Conservation (phyloP, 1,140 invertebrate genomes). For the Choristoneura fumiferana region DNA sequence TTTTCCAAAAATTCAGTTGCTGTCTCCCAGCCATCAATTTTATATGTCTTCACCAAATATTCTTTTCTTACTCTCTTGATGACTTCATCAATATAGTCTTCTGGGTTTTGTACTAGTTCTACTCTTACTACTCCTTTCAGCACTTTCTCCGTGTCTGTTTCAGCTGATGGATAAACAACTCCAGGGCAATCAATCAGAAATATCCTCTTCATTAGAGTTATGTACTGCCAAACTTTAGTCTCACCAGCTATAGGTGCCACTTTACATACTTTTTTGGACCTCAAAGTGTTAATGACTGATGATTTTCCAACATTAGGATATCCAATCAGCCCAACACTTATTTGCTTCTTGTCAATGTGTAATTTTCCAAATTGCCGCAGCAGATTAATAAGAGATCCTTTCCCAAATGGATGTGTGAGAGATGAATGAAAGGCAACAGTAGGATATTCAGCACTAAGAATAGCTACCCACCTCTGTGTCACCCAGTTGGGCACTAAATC, state of each 20-base stretch:
- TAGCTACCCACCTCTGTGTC: conserved; percentile 96
- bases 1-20: conserved; percentile 95
- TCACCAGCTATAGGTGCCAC: conserved; percentile 99
- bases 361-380: conserved; percentile 98
- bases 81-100: conserved; percentile 95
- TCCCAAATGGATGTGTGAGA: conserved; percentile 98
- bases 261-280: conserved; percentile 97
- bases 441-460: conserved; percentile 96
- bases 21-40: conserved; percentile 88
- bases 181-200: conserved; percentile 99
- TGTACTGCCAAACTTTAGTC: conserved; percentile 99
- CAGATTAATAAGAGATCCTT: conserved; percentile 97
- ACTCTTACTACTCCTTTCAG: conserved; percentile 97
- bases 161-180: conserved; percentile 96
- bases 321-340: conserved; percentile 99
- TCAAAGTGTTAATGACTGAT: conserved; percentile 97
- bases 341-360: conserved; percentile 97
- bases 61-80: conserved; percentile 93
- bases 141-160: conserved; percentile 97
- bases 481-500: conserved; percentile 98
- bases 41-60: conserved; percentile 95
- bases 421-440: conserved; percentile 99
- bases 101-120: conserved; percentile 95
- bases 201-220: conserved; percentile 98
- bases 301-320: conserved; percentile 99